Evolutionary conservation across 2,797 vertebrate species (phyloP).

Genomic region (Odontamblyopus lacepedii): DNA sequence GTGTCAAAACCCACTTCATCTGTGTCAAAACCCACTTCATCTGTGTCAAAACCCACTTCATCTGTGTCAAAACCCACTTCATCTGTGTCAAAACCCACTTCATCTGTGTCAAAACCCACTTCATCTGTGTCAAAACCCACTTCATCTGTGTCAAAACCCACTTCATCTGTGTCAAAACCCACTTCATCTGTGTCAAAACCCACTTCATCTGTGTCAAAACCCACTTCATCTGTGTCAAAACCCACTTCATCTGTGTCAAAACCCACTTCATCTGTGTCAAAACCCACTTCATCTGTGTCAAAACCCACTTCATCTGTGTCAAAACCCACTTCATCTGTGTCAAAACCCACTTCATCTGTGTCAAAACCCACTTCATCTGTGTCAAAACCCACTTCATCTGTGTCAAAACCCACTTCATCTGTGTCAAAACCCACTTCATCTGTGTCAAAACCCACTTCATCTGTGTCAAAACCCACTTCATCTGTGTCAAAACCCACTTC

Average conservation of each 20-base stretch:
- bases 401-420: neutral
- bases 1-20: neutral
- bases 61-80: neutral
- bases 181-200: neutral
- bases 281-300: neutral
- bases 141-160: neutral
- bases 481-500: neutral
- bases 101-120: neutral
- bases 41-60: too few relatives aligned
- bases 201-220: neutral
- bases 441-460: neutral
- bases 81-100: too few relatives aligned
- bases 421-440: neutral
- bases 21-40: neutral
- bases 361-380: neutral
- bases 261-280: neutral
- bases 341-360: neutral
- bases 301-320: neutral
- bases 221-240: neutral
- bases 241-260: neutral
- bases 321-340: neutral
- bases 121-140: too few relatives aligned
- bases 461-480: too few relatives aligned
- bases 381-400: neutral
- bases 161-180: neutral